These are phyloP conservation scores for Urosaurus nigricauda DNA, from an alignment of 2,797 vertebrate species.

Conservation along the genomic window DNA sequence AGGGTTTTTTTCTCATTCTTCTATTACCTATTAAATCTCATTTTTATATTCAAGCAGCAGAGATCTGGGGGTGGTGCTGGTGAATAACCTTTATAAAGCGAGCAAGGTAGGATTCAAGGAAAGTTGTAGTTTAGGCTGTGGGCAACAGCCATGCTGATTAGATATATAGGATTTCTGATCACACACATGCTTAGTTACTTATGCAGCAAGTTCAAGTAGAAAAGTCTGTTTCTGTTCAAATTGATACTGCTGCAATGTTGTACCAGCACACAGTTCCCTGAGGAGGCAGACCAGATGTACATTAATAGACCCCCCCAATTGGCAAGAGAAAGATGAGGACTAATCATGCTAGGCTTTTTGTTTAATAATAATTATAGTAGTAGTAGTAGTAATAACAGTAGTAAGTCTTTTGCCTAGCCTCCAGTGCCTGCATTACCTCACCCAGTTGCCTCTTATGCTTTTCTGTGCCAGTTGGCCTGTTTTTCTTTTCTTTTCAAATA, in stretches of 20 bases:
- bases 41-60: not conserved
- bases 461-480: not conserved
- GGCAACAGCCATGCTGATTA: not conserved
- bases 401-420: not conserved
- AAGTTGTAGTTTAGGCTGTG: not conserved
- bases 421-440: not conserved
- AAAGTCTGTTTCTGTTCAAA: not conserved
- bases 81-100: conserved; percentile 3
- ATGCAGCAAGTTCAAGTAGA: not conserved
- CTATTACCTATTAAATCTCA: not conserved
- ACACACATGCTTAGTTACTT: not conserved
- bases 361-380: no score
- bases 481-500: not conserved
- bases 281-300: conserved; percentile 4
- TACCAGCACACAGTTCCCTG: not conserved
- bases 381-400: no score
- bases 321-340: not conserved
- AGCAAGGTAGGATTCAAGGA: not conserved
- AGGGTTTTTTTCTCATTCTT: not conserved
- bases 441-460: not conserved
- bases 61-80: not conserved
- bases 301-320: not conserved
- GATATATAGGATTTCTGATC: conserved; percentile 6
- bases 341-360: not conserved
- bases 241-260: conserved; percentile 4